Conservation (phyloP, 2,113 vertebrate species). For the Antidorcas marsupialis region DNA sequence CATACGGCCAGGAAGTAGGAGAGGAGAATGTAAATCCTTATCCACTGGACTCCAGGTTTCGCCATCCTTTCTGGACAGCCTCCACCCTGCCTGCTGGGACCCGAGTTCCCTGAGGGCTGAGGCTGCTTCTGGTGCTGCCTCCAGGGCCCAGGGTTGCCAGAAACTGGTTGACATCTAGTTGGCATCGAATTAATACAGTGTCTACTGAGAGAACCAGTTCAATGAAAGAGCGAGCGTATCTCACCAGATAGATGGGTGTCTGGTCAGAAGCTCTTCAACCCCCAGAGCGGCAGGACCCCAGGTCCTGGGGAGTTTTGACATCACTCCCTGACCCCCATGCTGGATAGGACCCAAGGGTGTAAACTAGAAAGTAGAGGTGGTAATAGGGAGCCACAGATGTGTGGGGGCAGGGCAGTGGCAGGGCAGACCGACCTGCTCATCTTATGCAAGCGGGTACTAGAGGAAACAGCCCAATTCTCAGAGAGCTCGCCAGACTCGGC, state of each 20-base stretch:
- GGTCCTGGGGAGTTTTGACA: neutral
- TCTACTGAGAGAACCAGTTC: neutral
- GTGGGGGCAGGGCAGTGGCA: neutral
- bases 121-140: neutral
- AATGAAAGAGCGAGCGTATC: neutral
- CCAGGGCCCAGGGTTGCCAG: neutral
- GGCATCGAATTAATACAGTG: neutral
- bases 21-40: neutral
- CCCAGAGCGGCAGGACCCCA: accelerated
- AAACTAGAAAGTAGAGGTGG: neutral
- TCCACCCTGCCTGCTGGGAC: neutral
- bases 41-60: neutral
- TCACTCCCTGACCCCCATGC: neutral
- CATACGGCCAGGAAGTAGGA: neutral
- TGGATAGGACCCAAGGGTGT: neutral
- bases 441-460: neutral
- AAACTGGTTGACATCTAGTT: neutral
- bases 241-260: neutral
- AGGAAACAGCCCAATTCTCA: neutral
- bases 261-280: neutral
- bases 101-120: neutral
- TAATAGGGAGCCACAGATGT: neutral
- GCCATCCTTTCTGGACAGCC: neutral
- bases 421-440: neutral
- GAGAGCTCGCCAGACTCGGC: accelerated